Evolutionary conservation across 2,797 vertebrate genomes (phyloP).

Genomic region (Enteromius viviparus): DNA sequence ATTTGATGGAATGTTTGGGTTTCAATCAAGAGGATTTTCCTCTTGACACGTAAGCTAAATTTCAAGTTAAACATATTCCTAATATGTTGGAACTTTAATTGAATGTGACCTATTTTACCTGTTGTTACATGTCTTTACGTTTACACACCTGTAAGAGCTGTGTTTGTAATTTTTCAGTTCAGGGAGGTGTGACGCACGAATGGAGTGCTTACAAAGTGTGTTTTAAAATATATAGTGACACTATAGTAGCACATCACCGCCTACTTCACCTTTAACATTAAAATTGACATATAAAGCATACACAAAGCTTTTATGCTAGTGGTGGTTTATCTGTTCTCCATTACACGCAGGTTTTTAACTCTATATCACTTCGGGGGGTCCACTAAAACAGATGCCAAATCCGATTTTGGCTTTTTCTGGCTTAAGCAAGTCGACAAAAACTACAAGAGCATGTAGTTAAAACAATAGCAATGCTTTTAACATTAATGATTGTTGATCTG

Average conservation of each 20-base stretch:
- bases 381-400: background rate
- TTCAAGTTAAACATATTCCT: too few species aligned
- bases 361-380: background rate
- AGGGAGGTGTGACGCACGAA: background rate
- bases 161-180: background rate
- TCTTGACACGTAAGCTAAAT: too few species aligned
- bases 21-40: too few species aligned
- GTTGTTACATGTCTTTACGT: background rate
- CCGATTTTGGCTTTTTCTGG: background rate
- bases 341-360: background rate
- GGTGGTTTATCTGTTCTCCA: background rate
- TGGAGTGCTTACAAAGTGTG: background rate
- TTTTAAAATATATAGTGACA: background rate
- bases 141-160: background rate
- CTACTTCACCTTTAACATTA: background rate
- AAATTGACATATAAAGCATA: background rate
- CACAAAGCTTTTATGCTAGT: background rate
- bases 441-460: conserved; percentile 8
- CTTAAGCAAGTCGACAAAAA: background rate
- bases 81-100: too few species aligned
- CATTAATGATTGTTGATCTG: background rate
- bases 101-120: background rate
- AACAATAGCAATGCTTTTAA: conserved; percentile 18
- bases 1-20: too few species aligned
- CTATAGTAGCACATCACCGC: background rate